Percentiles rank a stretch among this genome's conserved stretches.
These are phyloP conservation scores for Drosophila paranaensis DNA, from an alignment of 2,888 invertebrate species.

Conservation along the genomic window DNA sequence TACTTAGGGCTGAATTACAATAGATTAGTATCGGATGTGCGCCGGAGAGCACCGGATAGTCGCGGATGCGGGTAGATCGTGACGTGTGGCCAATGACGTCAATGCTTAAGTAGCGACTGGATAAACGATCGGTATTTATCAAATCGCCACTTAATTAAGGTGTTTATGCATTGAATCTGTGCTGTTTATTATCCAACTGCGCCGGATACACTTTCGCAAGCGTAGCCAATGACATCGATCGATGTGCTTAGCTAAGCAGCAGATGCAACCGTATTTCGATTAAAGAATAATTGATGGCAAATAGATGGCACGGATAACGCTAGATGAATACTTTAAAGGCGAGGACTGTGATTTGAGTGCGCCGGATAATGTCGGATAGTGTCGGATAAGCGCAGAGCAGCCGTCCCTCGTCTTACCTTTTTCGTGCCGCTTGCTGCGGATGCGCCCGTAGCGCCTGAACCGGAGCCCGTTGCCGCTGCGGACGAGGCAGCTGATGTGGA, in stretches of 20 bases:
- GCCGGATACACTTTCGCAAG: neutral
- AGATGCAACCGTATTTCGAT: neutral
- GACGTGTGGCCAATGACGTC: conserved; percentile 29
- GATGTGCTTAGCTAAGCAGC: neutral
- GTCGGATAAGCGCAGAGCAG: neutral
- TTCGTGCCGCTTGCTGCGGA: conserved; percentile 48
- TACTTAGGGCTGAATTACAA: neutral
- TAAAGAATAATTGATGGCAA: neutral
- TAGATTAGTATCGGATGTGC: neutral
- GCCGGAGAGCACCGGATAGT: conserved; percentile 4
- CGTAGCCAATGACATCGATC: conserved; percentile 3
- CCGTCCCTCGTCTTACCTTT: conserved; percentile 53
- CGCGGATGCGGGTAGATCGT: conserved; percentile 1
- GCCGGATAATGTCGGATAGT: neutral
- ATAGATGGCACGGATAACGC: neutral
- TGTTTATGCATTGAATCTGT: neutral
- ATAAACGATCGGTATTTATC: conserved; percentile 4
- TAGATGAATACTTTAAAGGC: neutral
- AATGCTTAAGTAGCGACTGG: conserved; percentile 14
- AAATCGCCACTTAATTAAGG: conserved; percentile 7
- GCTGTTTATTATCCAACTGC: conserved; percentile 2
- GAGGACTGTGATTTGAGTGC: neutral
- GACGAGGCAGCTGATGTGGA: conserved; percentile 63
- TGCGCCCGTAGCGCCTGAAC: conserved; percentile 25
- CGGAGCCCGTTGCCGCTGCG: conserved; percentile 22